These are phyloP conservation scores for Cryptocephalus primarius DNA, from an alignment of 2,888 invertebrate species.

Conservation along the genomic window DNA sequence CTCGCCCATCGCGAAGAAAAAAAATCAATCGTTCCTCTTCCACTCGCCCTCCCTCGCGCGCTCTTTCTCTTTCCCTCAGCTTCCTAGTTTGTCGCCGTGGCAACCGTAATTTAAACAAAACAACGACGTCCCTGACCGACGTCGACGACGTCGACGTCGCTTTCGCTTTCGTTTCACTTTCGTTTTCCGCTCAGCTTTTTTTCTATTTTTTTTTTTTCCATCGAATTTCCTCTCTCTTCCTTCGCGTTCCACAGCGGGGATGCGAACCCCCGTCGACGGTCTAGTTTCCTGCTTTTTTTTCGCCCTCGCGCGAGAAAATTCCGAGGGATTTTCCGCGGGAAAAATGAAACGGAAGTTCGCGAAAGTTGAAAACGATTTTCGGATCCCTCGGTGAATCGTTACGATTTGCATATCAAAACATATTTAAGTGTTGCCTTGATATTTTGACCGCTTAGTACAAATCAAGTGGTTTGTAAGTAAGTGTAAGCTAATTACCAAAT, in stretches of 20 bases:
- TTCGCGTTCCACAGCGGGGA: background rate
- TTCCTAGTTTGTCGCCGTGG: conserved; percentile 6
- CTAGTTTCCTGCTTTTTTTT: background rate
- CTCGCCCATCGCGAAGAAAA: background rate
- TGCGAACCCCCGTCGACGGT: background rate
- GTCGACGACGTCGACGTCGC: background rate
- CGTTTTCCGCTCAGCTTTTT: background rate
- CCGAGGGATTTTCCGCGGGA: no score
- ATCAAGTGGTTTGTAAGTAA: no score
- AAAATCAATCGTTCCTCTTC: no score
- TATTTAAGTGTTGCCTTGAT: no score
- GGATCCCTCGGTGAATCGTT: no score
- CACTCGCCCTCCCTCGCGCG: background rate
- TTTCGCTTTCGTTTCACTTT: conserved; percentile 1
- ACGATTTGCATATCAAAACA: no score
- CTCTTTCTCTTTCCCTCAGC: no score
- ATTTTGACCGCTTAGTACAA: no score
- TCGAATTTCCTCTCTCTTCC: background rate
- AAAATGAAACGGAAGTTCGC: no score
- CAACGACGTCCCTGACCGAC: conserved; percentile 15
- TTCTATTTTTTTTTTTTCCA: background rate
- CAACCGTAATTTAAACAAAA: conserved; percentile 16
- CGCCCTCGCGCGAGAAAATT: background rate
- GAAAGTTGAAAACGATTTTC: no score
- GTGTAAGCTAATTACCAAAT: no score